A percentile compares a stretch with the other conserved stretches of the same genome.
Evolutionary conservation across 2,797 vertebrate genomes (phyloP).

Genomic region (Decapterus maruadsi): DNA sequence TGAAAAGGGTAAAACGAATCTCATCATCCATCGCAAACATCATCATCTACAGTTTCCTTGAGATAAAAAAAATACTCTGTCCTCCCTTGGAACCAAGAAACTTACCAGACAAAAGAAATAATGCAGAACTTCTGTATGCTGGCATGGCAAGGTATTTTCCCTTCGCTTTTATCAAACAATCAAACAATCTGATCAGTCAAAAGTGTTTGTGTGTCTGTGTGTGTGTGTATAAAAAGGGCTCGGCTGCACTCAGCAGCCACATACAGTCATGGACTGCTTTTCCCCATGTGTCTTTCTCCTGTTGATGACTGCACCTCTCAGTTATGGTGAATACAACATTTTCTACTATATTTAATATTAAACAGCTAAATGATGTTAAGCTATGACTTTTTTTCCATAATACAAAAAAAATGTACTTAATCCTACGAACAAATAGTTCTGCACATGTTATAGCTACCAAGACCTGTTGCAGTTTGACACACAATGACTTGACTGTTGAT

Average conservation of each 20-base stretch:
- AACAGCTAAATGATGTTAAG: too few relatives aligned
- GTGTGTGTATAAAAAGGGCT: background rate
- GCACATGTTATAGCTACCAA: background rate
- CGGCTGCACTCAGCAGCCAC: background rate
- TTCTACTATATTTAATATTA: too few relatives aligned
- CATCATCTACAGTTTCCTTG: too few relatives aligned
- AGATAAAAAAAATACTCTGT: too few relatives aligned
- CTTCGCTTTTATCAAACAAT: slow-evolving; percentile 8
- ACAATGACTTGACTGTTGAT: background rate
- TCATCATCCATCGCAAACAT: too few relatives aligned
- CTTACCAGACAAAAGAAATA: too few relatives aligned
- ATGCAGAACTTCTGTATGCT: background rate
- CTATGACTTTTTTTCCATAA: too few relatives aligned
- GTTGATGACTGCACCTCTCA: slow-evolving; percentile 1
- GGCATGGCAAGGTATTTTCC: too few relatives aligned
- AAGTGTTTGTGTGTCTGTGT: background rate
- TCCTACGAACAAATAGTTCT: too few relatives aligned
- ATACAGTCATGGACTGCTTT: slow-evolving; percentile 47
- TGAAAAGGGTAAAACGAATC: too few relatives aligned
- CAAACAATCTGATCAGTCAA: slow-evolving; percentile 5
- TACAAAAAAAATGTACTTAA: background rate
- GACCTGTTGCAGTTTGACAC: too few relatives aligned
- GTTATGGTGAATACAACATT: slow-evolving; percentile 52
- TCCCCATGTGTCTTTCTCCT: slow-evolving; percentile 19
- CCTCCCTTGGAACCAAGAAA: too few relatives aligned